Evolutionary conservation across 2,888 invertebrate species (phyloP), one percentile per base, ranked within the genome.

Genomic region (Panopea generosa): DNA sequence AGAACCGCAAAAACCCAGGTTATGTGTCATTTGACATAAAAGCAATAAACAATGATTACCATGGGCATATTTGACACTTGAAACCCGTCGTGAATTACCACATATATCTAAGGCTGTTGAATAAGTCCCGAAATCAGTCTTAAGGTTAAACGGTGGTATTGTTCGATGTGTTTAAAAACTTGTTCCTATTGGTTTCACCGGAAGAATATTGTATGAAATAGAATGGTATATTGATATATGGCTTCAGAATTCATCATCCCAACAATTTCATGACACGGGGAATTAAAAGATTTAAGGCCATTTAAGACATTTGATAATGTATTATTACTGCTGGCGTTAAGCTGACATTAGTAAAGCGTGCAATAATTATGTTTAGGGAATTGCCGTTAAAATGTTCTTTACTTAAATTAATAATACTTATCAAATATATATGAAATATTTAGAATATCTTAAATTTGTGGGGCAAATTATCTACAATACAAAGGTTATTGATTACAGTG

Each of bases 111-210:
- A 67, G 33, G 26, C 33, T 33, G 57, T 67, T 33, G 38, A 57
- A 67, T 67, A 56, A 67, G 57, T 38, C 57, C 56, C 57, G 56
- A 57, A 57, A 67, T 57, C 66, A 67, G 45, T 56, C 18, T 7
- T 24, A 56, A 38, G 66, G 66, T 67, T 57, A 67, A 67, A 67
- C 47, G 27, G 22, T 49, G 49, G 24, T 67, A 67, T 67, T 67
- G 66, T 67, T 33, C 57, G n/a, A 22, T 29, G 65, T 65, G 65
- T 65, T 65, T 65, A 55, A 65, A 26, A 16, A 55, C 56, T 33
- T 55, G 59, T 65, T 40, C 26, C 22, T 55, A 65, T 43, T 55
- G 55, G 33, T 14, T 43, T 47, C 11, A 56, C 20, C 29, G 45
- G 55, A 55, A 65, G 43, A 29, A 65, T 55, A 65, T 65, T 65